These are phyloP conservation scores for Pterois miles DNA, from an alignment of 2,797 vertebrate species.

Conservation along the genomic window DNA sequence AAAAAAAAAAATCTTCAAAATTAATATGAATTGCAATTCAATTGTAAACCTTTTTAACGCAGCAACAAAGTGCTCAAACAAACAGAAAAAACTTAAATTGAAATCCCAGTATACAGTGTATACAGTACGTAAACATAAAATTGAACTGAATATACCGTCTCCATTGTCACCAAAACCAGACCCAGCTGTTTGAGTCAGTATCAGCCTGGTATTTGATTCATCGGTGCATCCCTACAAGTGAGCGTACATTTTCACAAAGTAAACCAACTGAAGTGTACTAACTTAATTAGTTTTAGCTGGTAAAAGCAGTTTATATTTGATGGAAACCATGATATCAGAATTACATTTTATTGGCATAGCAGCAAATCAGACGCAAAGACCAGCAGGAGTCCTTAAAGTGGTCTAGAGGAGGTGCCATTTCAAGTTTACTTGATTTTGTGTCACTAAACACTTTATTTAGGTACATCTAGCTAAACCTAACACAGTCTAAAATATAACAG, in stretches of 20 bases:
- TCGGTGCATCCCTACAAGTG: no score
- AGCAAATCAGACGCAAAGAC: not conserved
- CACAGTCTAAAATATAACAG: accelerated
- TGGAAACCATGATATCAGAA: not conserved
- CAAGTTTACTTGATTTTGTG: not conserved
- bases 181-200: no score
- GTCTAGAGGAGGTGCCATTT: not conserved
- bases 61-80: no score
- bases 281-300: not conserved
- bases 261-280: not conserved
- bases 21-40: no score
- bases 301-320: not conserved
- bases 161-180: no score
- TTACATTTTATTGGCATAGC: not conserved
- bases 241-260: not conserved
- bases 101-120: no score
- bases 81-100: no score
- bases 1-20: no score
- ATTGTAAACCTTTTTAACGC: no score
- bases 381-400: not conserved
- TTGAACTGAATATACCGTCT: no score
- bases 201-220: no score
- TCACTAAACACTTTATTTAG: not conserved
- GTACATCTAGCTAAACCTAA: not conserved
- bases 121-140: no score